Evolutionary conservation across 2,888 invertebrate species (phyloP), one percentile per base, ranked within the genome.

Genomic region (Heliconius charithonia): DNA sequence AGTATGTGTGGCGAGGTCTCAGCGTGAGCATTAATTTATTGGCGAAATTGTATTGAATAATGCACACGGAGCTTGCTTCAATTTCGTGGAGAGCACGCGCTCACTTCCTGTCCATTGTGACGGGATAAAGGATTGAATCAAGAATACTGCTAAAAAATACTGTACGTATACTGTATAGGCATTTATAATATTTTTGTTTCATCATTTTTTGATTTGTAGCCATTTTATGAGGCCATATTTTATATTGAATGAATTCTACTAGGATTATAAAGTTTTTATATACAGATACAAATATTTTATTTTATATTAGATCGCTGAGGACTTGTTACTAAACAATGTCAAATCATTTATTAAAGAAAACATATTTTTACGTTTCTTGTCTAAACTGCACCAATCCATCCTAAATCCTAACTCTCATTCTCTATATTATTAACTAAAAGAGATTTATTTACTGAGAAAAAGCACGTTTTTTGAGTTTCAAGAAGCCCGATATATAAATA

Each of bases 1-100:
- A 94, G 93, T 95, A 94, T 94, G 93, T 90, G 90, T 86, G 87
- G 89, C 88, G 88, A 89, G 87, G 86, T 89, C 85, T 91, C 89
- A 90, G 90, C 92, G 92, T 91, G 89, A 92, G 92, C 93, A 92
- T 93, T 92, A 92, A 94, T 94, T 94, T 94, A 94, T 93, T 92
- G 94, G 91, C 90, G 91, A 91, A 91, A 90, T 87, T 89, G 90
- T 89, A 90, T 90, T 92, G 93, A 93, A 92, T 92, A 93, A 92
- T 92, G 91, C 89, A 91, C 89, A 87, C 85, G 84, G 84, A 82
- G 87, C 86, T 86, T 86, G 80, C 82, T 81, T 81, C 81, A 82
- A 80, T 84, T 82, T 81, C 82, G 84, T 81, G 80, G 81, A 72
- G 85, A 90, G 92, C 93, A 92, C 94, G 94, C 93, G 93, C 88